phyloP scores from a whole-genome alignment of 2,113 vertebrate genomes.

The Monarcha castaneiventris region DNA sequence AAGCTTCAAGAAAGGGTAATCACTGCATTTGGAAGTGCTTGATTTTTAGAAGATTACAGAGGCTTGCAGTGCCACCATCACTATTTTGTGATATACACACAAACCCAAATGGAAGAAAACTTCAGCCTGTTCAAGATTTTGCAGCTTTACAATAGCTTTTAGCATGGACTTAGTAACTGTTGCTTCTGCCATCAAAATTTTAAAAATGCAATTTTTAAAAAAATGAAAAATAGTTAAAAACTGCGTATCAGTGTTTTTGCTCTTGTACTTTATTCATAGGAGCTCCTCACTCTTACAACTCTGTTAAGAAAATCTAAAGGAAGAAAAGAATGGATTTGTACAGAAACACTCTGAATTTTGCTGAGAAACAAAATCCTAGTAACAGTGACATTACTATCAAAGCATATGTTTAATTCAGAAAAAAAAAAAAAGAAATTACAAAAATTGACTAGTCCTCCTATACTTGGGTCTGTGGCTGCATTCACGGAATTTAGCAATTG shows the following conservation, averaged over 20 bases:
- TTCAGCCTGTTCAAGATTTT: background rate
- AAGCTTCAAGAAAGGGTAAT: background rate
- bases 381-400: background rate
- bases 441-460: fast-evolving
- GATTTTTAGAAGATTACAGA: background rate
- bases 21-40: background rate
- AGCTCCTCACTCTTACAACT: background rate
- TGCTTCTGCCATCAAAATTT: background rate
- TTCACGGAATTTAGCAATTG: background rate
- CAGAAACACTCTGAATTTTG: background rate
- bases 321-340: background rate
- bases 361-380: background rate
- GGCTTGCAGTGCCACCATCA: background rate
- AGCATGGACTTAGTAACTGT: background rate
- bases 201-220: background rate
- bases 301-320: background rate
- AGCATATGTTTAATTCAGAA: background rate
- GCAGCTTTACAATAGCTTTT: background rate
- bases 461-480: background rate
- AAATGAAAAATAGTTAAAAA: background rate
- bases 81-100: background rate
- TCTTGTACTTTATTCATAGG: background rate
- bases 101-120: background rate
- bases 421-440: background rate
- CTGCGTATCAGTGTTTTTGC: background rate